A percentile compares a stretch with the other conserved stretches of the same genome.
These are phyloP conservation scores for Apis florea DNA, from an alignment of 1,140 invertebrate species.

Conservation along the genomic window DNA sequence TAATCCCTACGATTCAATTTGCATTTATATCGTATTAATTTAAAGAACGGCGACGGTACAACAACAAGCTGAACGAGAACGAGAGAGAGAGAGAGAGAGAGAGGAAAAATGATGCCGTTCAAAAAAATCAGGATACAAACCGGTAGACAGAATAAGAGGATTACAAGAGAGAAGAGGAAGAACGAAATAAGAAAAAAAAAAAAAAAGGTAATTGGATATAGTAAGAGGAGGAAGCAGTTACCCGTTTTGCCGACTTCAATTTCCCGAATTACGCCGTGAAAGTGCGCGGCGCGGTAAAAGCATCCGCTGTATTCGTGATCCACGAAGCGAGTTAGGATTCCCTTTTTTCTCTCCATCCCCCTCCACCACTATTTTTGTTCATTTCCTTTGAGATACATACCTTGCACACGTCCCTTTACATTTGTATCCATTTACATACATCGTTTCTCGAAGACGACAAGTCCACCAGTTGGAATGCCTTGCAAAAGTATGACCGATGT, in stretches of 20 bases:
- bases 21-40: slow-evolving; percentile 75
- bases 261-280: slow-evolving; percentile 64
- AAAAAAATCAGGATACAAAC: neutral
- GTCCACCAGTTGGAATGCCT: too few species aligned
- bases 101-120: neutral
- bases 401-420: too few species aligned
- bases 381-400: neutral
- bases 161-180: slow-evolving; percentile 2
- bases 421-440: neutral
- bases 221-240: slow-evolving; percentile 63
- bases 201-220: slow-evolving; percentile 4
- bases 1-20: slow-evolving; percentile 62
- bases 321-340: slow-evolving; percentile 45
- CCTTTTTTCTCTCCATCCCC: slow-evolving; percentile 37
- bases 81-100: neutral
- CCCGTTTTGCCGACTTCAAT: slow-evolving; percentile 59
- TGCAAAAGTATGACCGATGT: neutral
- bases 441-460: neutral
- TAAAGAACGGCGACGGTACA: slow-evolving; percentile 44
- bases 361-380: neutral
- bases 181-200: slow-evolving; percentile 15
- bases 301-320: neutral
- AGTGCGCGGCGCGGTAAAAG: slow-evolving; percentile 30
- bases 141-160: neutral
- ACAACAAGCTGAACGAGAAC: slow-evolving; percentile 8